Evolutionary conservation across 92 coral and sea anemone species (phyloP), one percentile per base, ranked within the genome.

Genomic region (Micromussa lordhowensis): DNA sequence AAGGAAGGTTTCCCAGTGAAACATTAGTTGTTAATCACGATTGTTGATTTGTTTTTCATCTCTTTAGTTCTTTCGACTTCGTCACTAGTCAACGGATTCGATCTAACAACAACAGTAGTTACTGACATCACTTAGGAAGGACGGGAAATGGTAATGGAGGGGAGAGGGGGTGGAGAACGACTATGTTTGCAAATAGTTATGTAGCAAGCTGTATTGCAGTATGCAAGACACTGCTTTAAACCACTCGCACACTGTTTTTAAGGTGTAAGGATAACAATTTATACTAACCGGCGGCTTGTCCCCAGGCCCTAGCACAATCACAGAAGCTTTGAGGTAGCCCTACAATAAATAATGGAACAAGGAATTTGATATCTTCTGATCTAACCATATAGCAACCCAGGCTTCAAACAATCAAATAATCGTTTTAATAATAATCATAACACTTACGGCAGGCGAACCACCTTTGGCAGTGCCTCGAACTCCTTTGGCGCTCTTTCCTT

Each of bases 281-380:
- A 80, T 70, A 70, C 96, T 85, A 51, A 95, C 98, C 70, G 98
- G 96, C 30, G 96, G 95, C 36, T 93, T 87, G 76, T 95, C 94
- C 18, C 96, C 96, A 44, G 96, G 90, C 24, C 95, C 96, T 14
- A 95, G 80, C 59, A 94, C 87, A n/a, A 82, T 79, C 77, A 95
- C 94, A 1, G 98, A 75, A 6, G 98, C 94, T 82, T 95, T 95
- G 66, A 95, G 69, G 85, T 95, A 95, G 34, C 98, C 98, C 98
- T 95, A 57, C 31, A 77, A 35, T 78, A n/a, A 80, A 68, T 32
- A 31, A 53, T 26, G 49, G 13, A 1, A 28, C n/a, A 28, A 66
- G 18, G 68, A 21, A 29, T 26, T 69, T n/a, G 16, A 12, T 35
- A 17, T 35, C 1, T 64, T 24, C 26, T 22, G n/a, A n/a, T n/a